Conservation (phyloP, 2,113 vertebrate genomes). For the Platichthys stellatus region DNA sequence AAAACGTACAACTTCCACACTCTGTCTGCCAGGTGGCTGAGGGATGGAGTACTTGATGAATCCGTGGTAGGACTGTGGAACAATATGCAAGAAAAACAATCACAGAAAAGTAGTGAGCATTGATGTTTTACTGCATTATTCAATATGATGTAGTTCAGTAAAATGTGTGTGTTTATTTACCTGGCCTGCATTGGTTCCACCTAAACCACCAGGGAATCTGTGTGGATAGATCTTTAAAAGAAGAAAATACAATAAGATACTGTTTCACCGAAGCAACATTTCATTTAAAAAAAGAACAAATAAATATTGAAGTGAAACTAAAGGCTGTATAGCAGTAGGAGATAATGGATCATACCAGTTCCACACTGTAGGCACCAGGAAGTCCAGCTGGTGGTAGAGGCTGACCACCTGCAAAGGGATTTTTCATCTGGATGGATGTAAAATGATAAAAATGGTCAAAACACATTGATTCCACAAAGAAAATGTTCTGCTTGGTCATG, state of each 20-base stretch:
- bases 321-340: neutral
- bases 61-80: conserved; percentile 63
- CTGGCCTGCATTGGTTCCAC: conserved; percentile 54
- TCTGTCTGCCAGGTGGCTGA: conserved; percentile 81
- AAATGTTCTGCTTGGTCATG: no score
- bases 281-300: neutral
- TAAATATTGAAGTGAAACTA: neutral
- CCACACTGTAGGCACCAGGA: conserved; percentile 77
- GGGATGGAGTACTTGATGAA: conserved; percentile 82
- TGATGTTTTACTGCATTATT: neutral
- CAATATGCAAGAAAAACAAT: neutral
- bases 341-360: conserved; percentile 69
- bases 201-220: conserved; percentile 51
- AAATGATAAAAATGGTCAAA: neutral
- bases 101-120: neutral
- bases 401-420: conserved; percentile 37
- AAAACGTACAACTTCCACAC: conserved; percentile 80
- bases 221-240: conserved; percentile 72
- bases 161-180: conserved; percentile 45
- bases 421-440: conserved; percentile 54
- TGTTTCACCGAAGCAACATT: neutral
- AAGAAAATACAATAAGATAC: neutral
- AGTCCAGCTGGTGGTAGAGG: conserved; percentile 57
- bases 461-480: neutral
- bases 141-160: neutral